These are phyloP conservation scores for Xanthorhoe designata DNA, from an alignment of 2,888 invertebrate species.

Conservation along the genomic window DNA sequence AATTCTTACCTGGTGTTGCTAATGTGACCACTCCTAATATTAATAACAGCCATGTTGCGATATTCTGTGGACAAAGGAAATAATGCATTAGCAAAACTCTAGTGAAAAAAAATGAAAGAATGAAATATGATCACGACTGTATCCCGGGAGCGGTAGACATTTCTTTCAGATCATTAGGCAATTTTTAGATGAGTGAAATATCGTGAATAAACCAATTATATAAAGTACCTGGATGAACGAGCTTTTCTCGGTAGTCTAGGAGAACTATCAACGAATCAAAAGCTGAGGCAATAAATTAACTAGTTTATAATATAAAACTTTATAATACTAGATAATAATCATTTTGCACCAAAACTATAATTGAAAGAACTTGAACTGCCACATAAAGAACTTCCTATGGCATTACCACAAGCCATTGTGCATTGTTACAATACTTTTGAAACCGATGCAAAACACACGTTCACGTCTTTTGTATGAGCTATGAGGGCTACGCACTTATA, in stretches of 20 bases:
- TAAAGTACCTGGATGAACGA: too few species aligned
- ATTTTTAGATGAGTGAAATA: too few species aligned
- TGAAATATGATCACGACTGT: too few species aligned
- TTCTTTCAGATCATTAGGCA: too few species aligned
- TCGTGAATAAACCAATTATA: too few species aligned
- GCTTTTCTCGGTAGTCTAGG: too few species aligned
- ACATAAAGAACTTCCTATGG: constrained; percentile 51
- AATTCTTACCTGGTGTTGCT: constrained; percentile 69
- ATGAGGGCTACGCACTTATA: constrained; percentile 2
- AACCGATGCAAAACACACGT: constrained; percentile 51
- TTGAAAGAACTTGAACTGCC: constrained; percentile 35
- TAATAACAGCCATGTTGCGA: constrained; percentile 68
- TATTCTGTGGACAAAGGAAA: constrained; percentile 69
- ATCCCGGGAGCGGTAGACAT: too few species aligned
- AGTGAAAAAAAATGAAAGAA: too few species aligned
- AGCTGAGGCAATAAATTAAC: too few species aligned
- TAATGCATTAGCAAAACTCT: constrained; percentile 22
- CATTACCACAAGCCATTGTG: constrained; percentile 57
- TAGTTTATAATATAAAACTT: too few species aligned
- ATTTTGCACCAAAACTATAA: constrained; percentile 23
- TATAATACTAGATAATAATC: constrained; percentile 4
- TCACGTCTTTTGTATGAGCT: constrained; percentile 57
- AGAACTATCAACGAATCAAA: too few species aligned
- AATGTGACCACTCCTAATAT: constrained; percentile 68
- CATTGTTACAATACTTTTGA: constrained; percentile 54